Conservation (phyloP, 1,140 invertebrate species). For the Drosophila rufa region DNA sequence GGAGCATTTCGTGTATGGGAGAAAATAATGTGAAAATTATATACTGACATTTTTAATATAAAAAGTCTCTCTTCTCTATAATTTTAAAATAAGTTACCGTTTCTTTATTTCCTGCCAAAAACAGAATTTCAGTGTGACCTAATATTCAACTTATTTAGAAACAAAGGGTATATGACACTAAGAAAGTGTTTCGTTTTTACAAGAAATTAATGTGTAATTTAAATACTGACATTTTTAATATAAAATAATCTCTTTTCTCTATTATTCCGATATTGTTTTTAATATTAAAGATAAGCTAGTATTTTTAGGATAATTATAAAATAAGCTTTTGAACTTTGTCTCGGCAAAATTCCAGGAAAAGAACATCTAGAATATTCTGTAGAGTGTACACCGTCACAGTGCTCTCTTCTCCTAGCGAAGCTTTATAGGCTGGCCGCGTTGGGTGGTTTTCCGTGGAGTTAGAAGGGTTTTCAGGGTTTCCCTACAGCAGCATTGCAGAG, state of each 20-base stretch:
- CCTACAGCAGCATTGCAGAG: slow-evolving; percentile 70
- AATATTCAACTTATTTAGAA: too few species aligned
- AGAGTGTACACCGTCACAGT: neutral
- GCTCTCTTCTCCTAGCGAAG: slow-evolving; percentile 6
- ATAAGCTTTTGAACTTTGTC: too few species aligned
- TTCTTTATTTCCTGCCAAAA: neutral
- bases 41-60: too few species aligned
- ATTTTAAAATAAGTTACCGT: neutral
- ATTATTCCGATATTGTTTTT: too few species aligned
- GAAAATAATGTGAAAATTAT: neutral
- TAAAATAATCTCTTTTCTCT: too few species aligned
- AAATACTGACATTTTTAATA: neutral
- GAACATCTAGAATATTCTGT: neutral
- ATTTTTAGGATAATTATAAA: neutral
- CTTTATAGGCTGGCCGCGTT: neutral
- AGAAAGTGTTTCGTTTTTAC: neutral
- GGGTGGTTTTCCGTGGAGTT: slow-evolving; percentile 5
- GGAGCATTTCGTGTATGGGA: too few species aligned
- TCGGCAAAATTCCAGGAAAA: too few species aligned
- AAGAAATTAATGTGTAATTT: neutral
- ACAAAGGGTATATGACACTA: neutral
- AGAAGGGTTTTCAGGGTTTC: slow-evolving; percentile 3
- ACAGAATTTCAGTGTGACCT: neutral
- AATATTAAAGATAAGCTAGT: neutral
- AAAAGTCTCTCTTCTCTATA: too few species aligned